These are phyloP conservation scores for Drosophila seguyi DNA, from an alignment of 1,140 invertebrate genomes.

Conservation along the genomic window DNA sequence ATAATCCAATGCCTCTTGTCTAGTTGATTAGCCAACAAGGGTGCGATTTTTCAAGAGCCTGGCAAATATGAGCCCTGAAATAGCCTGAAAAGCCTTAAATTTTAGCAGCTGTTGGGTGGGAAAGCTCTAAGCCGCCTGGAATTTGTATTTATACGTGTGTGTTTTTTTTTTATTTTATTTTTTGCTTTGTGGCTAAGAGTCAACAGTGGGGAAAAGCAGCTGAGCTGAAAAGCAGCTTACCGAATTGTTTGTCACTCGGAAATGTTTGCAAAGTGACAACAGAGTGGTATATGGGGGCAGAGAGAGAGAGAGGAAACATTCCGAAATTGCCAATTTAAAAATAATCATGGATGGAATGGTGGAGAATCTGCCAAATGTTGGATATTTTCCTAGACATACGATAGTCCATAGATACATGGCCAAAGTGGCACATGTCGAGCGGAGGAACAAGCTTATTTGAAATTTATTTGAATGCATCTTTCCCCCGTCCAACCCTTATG, in stretches of 20 bases:
- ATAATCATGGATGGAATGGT: slow-evolving; percentile 28
- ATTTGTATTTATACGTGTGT: slow-evolving; percentile 42
- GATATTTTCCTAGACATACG: background rate
- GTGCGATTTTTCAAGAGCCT: slow-evolving; percentile 15
- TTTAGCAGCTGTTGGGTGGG: slow-evolving; percentile 32
- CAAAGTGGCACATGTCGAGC: slow-evolving; percentile 5
- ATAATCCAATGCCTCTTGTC: background rate
- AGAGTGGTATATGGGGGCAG: slow-evolving; percentile 31
- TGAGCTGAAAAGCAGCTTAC: slow-evolving; percentile 47
- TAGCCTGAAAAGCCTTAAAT: slow-evolving; percentile 45
- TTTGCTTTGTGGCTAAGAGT: slow-evolving; percentile 1
- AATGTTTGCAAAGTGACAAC: slow-evolving; percentile 51
- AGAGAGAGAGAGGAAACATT: slow-evolving; percentile 30
- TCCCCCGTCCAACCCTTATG: slow-evolving; percentile 3
- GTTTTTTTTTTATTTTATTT: slow-evolving; percentile 3
- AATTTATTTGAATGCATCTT: slow-evolving; percentile 27
- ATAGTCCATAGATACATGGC: background rate
- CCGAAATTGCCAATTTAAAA: slow-evolving; percentile 36
- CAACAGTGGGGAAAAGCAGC: slow-evolving; percentile 24
- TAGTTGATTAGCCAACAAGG: slow-evolving; percentile 20
- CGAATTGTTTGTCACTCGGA: slow-evolving; percentile 45
- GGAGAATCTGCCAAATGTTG: background rate
- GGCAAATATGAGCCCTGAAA: slow-evolving; percentile 42
- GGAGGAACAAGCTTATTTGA: slow-evolving; percentile 9
- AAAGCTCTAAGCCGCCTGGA: slow-evolving; percentile 48